phyloP scores from a whole-genome alignment of 1,140 invertebrate species.

The Paraescarpia echinospica region DNA sequence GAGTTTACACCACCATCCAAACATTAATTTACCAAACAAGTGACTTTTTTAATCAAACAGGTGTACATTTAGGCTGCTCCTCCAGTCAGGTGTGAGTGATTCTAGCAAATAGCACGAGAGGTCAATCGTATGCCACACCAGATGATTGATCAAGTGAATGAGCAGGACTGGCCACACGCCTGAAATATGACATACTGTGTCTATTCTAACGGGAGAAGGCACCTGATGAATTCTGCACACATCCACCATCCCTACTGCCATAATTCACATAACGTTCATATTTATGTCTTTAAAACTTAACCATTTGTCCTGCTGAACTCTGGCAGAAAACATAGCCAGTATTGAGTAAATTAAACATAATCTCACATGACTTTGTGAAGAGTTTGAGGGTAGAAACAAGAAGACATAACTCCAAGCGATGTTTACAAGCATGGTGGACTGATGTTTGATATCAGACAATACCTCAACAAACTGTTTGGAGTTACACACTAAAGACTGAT shows the following conservation, averaged over 20 bases:
- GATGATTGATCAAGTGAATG: too few species aligned
- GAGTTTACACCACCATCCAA: too few species aligned
- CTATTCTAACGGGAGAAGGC: too few species aligned
- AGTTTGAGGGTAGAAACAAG: background rate
- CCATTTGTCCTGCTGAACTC: background rate
- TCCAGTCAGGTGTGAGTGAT: slow-evolving; percentile 48
- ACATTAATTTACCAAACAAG: too few species aligned
- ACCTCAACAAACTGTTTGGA: background rate
- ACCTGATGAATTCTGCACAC: too few species aligned
- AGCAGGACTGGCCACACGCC: too few species aligned
- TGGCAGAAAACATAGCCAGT: background rate
- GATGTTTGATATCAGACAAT: background rate
- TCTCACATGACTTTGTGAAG: background rate
- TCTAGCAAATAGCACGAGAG: background rate
- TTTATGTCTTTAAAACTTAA: background rate
- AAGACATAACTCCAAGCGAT: background rate
- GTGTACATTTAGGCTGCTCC: too few species aligned
- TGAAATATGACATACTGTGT: too few species aligned
- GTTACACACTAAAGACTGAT: too few species aligned
- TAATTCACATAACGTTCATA: background rate
- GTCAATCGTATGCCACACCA: too few species aligned
- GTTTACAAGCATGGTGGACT: background rate
- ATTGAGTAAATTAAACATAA: background rate
- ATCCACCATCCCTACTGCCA: too few species aligned
- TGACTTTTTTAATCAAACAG: too few species aligned